Base-by-base conservation (phyloP, 2,113 vertebrate species). In the Gasterosteus nipponicus region DNA sequence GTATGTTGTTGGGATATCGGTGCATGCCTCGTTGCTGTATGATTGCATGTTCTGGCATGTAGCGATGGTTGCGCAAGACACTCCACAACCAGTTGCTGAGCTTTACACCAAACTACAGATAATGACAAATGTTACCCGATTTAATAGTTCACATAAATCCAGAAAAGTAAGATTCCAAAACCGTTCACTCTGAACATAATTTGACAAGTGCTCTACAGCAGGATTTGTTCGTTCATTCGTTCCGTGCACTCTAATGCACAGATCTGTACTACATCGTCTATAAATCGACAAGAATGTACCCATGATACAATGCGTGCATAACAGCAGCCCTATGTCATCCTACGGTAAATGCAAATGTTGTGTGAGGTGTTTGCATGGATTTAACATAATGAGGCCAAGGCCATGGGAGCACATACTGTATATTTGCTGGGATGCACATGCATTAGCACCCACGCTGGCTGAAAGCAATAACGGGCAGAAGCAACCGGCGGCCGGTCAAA, bases 21-120 rank as follows among this genome's bases (percentile, higher is more conserved):
- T 78, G 77, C 0, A 74, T 57, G 61, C 8, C 44, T 41, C 1
- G 3, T 11, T 71, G 42, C 66, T 72, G 61, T 78, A 62, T 73
- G 86, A 77, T 59, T 83, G 72, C 72, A 86, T 72, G 76, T 75
- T 75, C 63, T 84, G 89, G 78, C 89, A 72, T 67, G 69, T 42
- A 73, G 81, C 83, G 33, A 16, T 74, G 69, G 73, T 64, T 78
- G 57, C 65, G 41, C 8, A 76, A 74, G 62, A 72, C 69, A 63
- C 56, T 57, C 46, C 33, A 65, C 59, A 56, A 75, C 31, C 47
- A 29, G 67, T 67, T 73, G 69, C 60, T 74, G 47, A 42, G 54
- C 72, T 77, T 67, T 49, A 51, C 33, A 5, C 38, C 8, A 0
- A 38, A 70, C 46, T 73, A 74, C 51, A 67, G 60, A 44, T 44